A percentile compares a stretch with the other conserved stretches of the same genome.
Conservation (phyloP, 1,140 invertebrate species). For the Caenorhabditis remanei region DNA sequence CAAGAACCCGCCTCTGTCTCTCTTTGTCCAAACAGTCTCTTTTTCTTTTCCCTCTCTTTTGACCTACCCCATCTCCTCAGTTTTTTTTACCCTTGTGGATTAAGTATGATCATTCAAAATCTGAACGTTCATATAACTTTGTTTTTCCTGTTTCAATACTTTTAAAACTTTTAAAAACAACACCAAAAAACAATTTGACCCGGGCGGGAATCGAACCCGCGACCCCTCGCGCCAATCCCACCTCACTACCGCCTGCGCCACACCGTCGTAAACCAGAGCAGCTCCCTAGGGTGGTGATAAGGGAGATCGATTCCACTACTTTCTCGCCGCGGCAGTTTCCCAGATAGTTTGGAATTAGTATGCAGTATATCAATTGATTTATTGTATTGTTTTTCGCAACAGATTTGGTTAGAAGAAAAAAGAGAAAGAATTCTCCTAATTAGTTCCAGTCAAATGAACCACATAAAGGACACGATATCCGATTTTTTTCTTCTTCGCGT, state of each 20-base stretch:
- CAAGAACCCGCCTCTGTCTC: neutral
- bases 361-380: neutral
- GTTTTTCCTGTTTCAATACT: neutral
- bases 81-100: neutral
- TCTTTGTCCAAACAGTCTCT: too few species aligned
- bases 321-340: too few species aligned
- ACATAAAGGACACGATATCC: neutral
- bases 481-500: neutral
- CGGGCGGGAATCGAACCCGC: too few species aligned
- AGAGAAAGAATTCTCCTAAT: neutral
- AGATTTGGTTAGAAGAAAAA: neutral
- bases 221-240: too few species aligned
- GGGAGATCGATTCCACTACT: too few species aligned
- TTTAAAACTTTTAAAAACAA: too few species aligned
- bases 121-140: neutral
- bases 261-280: too few species aligned
- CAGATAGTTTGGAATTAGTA: too few species aligned
- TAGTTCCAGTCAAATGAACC: constrained; percentile 45
- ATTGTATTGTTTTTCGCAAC: constrained; percentile 29
- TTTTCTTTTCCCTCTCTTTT: neutral
- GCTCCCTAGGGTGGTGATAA: too few species aligned
- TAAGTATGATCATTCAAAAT: constrained; percentile 16
- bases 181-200: too few species aligned
- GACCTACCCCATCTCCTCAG: neutral
- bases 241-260: too few species aligned